Evolutionary conservation across 1,140 invertebrate genomes (phyloP), one percentile per base, ranked within the genome.

Genomic region (Magallana angulata): DNA sequence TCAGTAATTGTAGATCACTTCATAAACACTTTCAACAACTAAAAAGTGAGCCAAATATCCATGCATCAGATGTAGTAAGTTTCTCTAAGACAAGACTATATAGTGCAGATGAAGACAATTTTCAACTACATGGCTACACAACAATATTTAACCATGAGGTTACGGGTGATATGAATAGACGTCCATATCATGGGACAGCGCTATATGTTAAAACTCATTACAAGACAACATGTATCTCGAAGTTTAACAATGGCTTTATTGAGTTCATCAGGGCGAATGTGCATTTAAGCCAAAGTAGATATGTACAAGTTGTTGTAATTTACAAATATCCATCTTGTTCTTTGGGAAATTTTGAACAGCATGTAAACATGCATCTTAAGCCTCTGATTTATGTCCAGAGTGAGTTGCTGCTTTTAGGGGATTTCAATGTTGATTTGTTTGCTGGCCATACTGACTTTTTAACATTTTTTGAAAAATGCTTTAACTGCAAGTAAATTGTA

Each of bases 371-470:
- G 1, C 57, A 83, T 56, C 48, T 83, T 56, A 57, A 57, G 24
- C 82, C 82, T 57, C 24, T 57, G 14, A 9, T 83, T n/a, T 57
- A 83, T 56, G 5, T 7, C 9, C 14, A 83, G 57, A 36, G 83
- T 3, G 16, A 48, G 9, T 59, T 87, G n/a, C 8, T 83, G 5
- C 64, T 83, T 64, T 58, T 87, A 16, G 86, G 86, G 24, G 86
- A 87, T 58, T 87, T 87, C 81, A 87, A 87, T 83, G 64, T 87
- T 87, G 80, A 87, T 83, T 83, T 87, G 14, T 9, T 59, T 48
- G 64, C 56, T 16, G 80, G 81, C 24, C 24, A 87, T 18, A 57
- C 9, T 64, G 57, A 87, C 24, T 82, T 87, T 83, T 57, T 87
- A 24, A 48, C 12, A 14, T 87, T 83, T 80, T 83, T 87, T 80